Conservation (phyloP, 2,113 vertebrate species). For the Boulengerochromis microlepis region DNA sequence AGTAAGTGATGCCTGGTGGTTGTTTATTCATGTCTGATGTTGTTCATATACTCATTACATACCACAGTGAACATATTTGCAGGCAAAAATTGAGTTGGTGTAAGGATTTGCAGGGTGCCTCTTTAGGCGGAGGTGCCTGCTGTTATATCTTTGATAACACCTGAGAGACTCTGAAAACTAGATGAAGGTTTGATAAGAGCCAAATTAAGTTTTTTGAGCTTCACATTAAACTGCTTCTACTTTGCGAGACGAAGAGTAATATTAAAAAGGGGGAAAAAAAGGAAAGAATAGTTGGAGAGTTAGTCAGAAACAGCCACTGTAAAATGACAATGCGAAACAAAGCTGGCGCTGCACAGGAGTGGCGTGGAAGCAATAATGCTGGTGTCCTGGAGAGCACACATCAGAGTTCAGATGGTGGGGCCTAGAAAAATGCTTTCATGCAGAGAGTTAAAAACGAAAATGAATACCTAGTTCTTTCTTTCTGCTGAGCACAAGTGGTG, state of each 20-base stretch:
- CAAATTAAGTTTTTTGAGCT: neutral
- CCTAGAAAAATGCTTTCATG: neutral
- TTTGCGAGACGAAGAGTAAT: neutral
- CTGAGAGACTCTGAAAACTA: neutral
- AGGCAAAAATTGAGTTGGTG: neutral
- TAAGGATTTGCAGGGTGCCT: neutral
- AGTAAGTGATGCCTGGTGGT: neutral
- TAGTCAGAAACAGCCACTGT: neutral
- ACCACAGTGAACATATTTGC: neutral
- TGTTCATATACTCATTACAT: neutral
- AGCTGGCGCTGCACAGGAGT: neutral
- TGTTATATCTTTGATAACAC: neutral
- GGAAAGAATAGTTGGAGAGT: neutral
- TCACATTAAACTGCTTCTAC: neutral
- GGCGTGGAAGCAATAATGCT: neutral
- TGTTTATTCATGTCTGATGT: neutral
- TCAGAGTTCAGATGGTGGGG: neutral
- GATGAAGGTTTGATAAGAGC: neutral
- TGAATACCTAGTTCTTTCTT: neutral
- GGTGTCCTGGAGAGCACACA: neutral
- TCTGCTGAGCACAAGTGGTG: neutral
- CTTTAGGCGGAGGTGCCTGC: neutral
- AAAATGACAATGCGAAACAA: neutral
- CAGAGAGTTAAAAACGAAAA: neutral
- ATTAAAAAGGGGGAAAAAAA: neutral